A percentile compares a stretch with the other conserved stretches of the same genome.
phyloP scores from a whole-genome alignment of 1,140 invertebrate species.

The Glossosoma conforme region DNA sequence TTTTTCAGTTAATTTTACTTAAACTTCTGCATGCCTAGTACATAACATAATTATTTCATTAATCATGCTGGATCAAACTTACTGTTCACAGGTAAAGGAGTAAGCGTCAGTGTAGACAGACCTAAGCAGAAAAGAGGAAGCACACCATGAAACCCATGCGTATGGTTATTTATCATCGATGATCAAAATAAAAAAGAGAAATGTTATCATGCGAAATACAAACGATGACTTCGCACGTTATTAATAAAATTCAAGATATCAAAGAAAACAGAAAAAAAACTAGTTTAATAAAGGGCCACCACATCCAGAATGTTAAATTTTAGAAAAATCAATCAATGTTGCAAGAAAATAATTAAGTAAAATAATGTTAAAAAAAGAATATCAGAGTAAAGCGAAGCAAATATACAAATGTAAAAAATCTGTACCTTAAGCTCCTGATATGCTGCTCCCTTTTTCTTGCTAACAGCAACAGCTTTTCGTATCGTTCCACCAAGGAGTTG shows the following conservation, averaged over 20 bases:
- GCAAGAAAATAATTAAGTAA: slow-evolving; percentile 30
- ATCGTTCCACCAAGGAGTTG: slow-evolving; percentile 57
- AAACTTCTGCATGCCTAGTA: background rate
- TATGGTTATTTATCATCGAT: slow-evolving; percentile 3
- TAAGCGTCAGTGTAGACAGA: slow-evolving; percentile 57
- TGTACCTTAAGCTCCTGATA: slow-evolving; percentile 66
- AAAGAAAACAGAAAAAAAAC: slow-evolving; percentile 30
- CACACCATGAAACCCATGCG: slow-evolving; percentile 28
- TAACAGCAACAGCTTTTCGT: slow-evolving; percentile 62
- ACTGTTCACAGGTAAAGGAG: slow-evolving; percentile 63
- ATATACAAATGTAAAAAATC: slow-evolving; percentile 22
- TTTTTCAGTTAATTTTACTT: background rate
- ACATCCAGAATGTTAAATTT: slow-evolving; percentile 1
- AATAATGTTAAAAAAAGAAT: slow-evolving; percentile 6
- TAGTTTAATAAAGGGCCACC: background rate
- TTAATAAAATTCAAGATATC: too few species aligned
- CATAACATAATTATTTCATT: too few species aligned
- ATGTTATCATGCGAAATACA: slow-evolving; percentile 10
- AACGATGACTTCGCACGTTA: too few species aligned
- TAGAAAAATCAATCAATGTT: background rate
- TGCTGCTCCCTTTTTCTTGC: slow-evolving; percentile 71
- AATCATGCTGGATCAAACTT: too few species aligned
- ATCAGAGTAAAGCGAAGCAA: slow-evolving; percentile 7
- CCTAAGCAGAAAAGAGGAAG: slow-evolving; percentile 46
- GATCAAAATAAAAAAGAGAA: slow-evolving; percentile 13